Percentiles rank a stretch among this genome's conserved stretches.
Conservation (phyloP, 2,797 vertebrate species). For the Spondyliosoma cantharus region DNA sequence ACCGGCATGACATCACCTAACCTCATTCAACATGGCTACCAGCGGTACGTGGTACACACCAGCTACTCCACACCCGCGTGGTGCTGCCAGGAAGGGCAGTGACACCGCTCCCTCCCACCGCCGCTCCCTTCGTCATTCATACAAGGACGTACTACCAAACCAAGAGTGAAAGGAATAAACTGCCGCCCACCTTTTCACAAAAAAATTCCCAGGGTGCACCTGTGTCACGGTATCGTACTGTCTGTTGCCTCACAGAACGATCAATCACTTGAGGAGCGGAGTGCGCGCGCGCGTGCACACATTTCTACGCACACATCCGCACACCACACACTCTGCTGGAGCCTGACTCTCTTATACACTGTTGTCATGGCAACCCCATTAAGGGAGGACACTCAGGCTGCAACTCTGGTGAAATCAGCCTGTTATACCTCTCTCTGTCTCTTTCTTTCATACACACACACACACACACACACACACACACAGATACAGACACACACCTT, state of each 20-base stretch:
- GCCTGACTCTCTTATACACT: slow-evolving; percentile 82
- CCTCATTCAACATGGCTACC: slow-evolving; percentile 71
- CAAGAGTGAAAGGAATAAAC: slow-evolving; percentile 45
- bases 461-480: slow-evolving; percentile 57
- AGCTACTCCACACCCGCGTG: slow-evolving; percentile 49
- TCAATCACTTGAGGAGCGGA: slow-evolving; percentile 68
- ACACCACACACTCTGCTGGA: slow-evolving; percentile 72
- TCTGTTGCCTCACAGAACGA: slow-evolving; percentile 64
- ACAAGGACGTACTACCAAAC: slow-evolving; percentile 51
- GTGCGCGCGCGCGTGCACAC: slow-evolving; percentile 47
- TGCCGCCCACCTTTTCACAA: slow-evolving; percentile 29
- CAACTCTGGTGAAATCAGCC: slow-evolving; percentile 83
- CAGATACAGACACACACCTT: slow-evolving; percentile 57
- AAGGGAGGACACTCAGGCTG: slow-evolving; percentile 85
- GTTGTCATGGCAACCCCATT: slow-evolving; percentile 88
- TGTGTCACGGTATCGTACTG: slow-evolving; percentile 50
- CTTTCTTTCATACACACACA: slow-evolving; percentile 34
- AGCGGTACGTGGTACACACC: slow-evolving; percentile 37
- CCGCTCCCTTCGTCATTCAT: slow-evolving; percentile 49
- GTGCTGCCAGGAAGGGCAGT: slow-evolving; percentile 49
- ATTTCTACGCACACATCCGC: slow-evolving; percentile 50
- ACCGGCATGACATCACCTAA: slow-evolving; percentile 78
- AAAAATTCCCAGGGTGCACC: slow-evolving; percentile 53
- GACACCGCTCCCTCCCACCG: slow-evolving; percentile 32
- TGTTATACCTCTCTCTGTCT: slow-evolving; percentile 63